Evolutionary conservation across 2,113 vertebrate species (phyloP), one percentile per base, ranked within the genome.

Genomic region (Strigops habroptila): DNA sequence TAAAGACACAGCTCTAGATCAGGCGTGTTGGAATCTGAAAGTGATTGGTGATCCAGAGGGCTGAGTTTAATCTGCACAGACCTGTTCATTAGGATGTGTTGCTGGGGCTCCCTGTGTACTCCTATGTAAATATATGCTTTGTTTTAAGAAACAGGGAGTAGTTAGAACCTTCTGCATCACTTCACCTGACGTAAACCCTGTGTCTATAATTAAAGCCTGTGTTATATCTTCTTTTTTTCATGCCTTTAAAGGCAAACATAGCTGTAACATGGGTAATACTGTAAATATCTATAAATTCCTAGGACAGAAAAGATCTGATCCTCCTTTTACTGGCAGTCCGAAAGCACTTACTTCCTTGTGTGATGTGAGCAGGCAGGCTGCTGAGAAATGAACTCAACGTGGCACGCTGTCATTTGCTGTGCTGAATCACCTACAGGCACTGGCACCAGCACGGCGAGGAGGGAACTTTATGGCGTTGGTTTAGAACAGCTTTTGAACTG

Each of bases 101-200:
- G 5, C 30, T 41, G 62, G 18, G 30, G 41, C 9, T 4, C 39
- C 9, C 14, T 43, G 18, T 27, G 37, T 49, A 19, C 63, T 74
- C 18, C 28, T 25, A 1, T 1, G 3, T n/a, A 48, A 73, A 52
- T 25, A 7, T 1, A 0, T 31, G 0, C 44, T 73, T 70, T 52
- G 21, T 48, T n/a, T 18, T 19, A 59, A 78, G 55, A 63, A 82
- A 14, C 6, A n/a, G 13, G 31, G 30, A 37, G n/a, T 7, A 4
- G 9, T 69, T 28, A 62, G 67, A 88, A 5, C 13, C 2, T 52
- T 43, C 49, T 16, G 27, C 53, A 13, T 83, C 19, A 2, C 30
- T 75, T 59, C 55, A 31, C 19, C 12, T 46, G 21, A 28, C 39
- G 37, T 19, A 10, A 77, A 14, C 25, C 21, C 41, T 14, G 1